phyloP scores from a whole-genome alignment of 2,113 vertebrate genomes.

The Ailuropoda melanoleuca region DNA sequence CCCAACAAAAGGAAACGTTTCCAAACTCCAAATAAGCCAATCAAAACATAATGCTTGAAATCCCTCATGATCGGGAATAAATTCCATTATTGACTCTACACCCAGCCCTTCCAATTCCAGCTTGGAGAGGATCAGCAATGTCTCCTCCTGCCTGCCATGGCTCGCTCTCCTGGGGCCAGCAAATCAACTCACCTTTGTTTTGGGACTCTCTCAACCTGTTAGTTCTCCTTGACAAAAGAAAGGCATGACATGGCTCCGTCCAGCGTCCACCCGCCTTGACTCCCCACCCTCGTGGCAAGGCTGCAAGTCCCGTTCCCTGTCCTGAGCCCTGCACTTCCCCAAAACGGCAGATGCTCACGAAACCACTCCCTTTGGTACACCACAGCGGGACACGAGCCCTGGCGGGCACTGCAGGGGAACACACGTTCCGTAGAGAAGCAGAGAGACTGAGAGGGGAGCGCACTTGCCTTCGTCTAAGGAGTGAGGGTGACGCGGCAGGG shows the following conservation, averaged over 20 bases:
- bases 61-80: background rate
- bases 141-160: background rate
- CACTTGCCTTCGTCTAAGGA: background rate
- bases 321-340: too few relatives aligned
- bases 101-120: background rate
- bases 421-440: background rate
- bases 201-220: background rate
- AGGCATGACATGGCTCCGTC: background rate
- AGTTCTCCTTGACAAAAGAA: background rate
- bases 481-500: accelerated
- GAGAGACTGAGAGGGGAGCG: background rate
- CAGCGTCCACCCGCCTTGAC: background rate
- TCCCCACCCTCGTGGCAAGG: background rate
- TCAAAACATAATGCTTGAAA: constrained; percentile 51
- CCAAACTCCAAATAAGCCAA: constrained; percentile 30
- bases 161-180: background rate
- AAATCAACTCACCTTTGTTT: background rate
- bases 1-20: constrained; percentile 34
- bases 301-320: background rate
- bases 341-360: background rate
- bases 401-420: background rate
- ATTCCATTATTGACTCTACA: constrained; percentile 42
- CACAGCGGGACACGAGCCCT: background rate
- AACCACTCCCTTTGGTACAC: background rate
- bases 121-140: background rate